These are phyloP conservation scores for Craniophora ligustri DNA, from an alignment of 2,888 invertebrate genomes.

Conservation along the genomic window DNA sequence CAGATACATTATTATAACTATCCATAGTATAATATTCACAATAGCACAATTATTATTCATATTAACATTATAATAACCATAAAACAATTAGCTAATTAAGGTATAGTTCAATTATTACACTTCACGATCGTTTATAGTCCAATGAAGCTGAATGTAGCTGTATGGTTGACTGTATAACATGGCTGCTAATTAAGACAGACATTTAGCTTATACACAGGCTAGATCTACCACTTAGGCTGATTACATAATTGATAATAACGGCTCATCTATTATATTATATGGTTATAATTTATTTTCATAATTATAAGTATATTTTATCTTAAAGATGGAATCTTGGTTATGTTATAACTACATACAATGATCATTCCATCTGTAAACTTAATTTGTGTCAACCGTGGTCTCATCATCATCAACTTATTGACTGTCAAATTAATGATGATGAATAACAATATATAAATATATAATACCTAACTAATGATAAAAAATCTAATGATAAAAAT, in stretches of 20 bases:
- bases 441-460: no score
- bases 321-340: no score
- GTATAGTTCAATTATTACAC: constrained; percentile 43
- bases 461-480: no score
- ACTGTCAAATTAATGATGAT: no score
- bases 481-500: no score
- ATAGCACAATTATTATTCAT: constrained; percentile 2
- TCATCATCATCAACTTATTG: no score
- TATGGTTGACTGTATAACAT: constrained; percentile 33
- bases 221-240: constrained; percentile 38
- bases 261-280: background rate
- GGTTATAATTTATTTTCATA: constrained; percentile 3
- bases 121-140: constrained; percentile 44
- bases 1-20: no score
- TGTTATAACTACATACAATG: no score
- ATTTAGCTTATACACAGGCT: constrained; percentile 15
- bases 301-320: no score
- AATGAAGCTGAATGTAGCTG: constrained; percentile 26
- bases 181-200: constrained; percentile 38
- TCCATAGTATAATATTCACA: no score
- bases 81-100: constrained; percentile 36
- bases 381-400: no score
- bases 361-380: no score
- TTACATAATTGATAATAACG: constrained; percentile 28
- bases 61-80: constrained; percentile 3